These are phyloP conservation scores for Coracias cyanogaster DNA, from an alignment of 2,797 vertebrate genomes.

Conservation along the genomic window DNA sequence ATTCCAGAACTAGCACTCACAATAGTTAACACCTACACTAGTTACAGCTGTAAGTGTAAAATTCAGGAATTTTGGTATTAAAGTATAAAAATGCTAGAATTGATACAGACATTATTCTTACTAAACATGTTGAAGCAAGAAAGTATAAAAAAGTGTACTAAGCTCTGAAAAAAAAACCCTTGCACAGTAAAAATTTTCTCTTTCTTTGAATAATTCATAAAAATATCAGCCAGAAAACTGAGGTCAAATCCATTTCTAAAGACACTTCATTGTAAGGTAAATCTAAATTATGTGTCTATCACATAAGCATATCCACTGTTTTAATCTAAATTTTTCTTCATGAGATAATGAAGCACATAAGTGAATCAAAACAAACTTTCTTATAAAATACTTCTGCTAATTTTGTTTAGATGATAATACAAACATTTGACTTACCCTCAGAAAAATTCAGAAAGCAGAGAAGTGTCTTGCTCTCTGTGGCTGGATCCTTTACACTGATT, in stretches of 20 bases:
- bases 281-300: background rate
- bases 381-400: background rate
- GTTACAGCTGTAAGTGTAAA: background rate
- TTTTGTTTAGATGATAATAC: background rate
- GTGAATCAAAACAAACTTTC: background rate
- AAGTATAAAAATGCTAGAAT: background rate
- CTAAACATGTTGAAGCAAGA: background rate
- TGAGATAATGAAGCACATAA: background rate
- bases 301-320: background rate
- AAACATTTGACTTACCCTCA: slow-evolving; percentile 36
- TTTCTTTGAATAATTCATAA: background rate
- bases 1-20: background rate
- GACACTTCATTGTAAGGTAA: background rate
- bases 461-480: background rate
- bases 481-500: background rate
- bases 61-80: background rate
- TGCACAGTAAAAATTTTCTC: background rate
- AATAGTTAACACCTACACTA: background rate
- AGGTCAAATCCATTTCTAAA: background rate
- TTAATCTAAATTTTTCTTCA: background rate
- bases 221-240: background rate
- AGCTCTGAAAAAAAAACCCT: background rate
- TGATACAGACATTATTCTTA: background rate
- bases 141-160: background rate
- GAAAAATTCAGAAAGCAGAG: background rate